Conservation (phyloP, 2,113 vertebrate genomes). For the Peromyscus polionotus region DNA sequence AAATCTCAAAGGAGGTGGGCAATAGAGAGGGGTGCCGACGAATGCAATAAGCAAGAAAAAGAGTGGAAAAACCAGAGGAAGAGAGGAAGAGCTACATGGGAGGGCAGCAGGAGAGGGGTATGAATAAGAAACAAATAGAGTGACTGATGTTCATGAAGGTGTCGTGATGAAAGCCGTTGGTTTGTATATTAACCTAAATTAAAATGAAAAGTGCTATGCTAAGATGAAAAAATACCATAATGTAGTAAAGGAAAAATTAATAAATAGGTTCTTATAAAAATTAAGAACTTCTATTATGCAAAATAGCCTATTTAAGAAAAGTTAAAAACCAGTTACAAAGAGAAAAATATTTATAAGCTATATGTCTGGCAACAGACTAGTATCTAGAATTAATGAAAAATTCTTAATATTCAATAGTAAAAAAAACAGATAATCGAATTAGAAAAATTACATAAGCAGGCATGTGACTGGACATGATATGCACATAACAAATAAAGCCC, state of each 20-base stretch:
- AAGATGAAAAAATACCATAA: background rate
- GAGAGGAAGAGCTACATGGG: background rate
- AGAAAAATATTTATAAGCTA: background rate
- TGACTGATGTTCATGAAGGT: background rate
- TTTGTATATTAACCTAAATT: background rate
- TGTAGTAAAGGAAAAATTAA: background rate
- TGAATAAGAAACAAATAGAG: background rate
- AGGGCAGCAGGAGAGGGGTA: too few relatives aligned
- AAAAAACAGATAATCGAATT: background rate
- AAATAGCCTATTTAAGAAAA: background rate
- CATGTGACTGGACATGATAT: background rate
- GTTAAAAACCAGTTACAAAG: background rate
- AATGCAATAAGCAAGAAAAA: background rate
- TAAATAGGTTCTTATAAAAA: background rate
- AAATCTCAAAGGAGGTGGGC: background rate
- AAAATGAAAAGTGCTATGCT: background rate
- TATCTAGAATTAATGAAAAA: background rate
- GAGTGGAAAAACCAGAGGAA: background rate
- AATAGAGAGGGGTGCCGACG: background rate
- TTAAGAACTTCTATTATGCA: background rate
- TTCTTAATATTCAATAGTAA: background rate
- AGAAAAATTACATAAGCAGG: background rate
- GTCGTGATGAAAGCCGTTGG: background rate
- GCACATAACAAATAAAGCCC: background rate
- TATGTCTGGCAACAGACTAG: background rate